A percentile compares a stretch with the other conserved stretches of the same genome.
Evolutionary conservation across 2,888 invertebrate genomes (phyloP).

Genomic region (Aleiodes alternator): DNA sequence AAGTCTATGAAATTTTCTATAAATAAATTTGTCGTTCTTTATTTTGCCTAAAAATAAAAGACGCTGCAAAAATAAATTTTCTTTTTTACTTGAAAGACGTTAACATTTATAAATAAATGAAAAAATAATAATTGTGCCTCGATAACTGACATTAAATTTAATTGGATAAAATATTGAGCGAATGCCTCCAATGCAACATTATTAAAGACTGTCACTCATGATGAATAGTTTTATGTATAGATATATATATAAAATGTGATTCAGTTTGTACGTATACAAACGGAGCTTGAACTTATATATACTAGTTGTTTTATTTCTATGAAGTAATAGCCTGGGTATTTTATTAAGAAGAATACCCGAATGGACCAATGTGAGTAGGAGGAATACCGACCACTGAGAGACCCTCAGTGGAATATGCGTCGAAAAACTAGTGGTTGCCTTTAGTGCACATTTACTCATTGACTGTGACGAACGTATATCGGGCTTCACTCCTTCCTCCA

Average conservation of each 20-base stretch:
- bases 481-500: constrained; percentile 16
- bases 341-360: constrained; percentile 8
- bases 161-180: constrained; percentile 10
- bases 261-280: background rate
- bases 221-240: background rate
- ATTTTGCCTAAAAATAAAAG: background rate
- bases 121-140: constrained; percentile 2
- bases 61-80: background rate
- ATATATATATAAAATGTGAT: background rate
- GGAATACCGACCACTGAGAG: background rate
- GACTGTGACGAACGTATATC: constrained; percentile 19
- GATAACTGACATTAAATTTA: background rate
- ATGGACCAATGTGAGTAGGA: too few species aligned
- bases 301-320: too few species aligned
- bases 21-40: too few species aligned
- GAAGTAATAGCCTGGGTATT: constrained; percentile 10
- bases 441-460: constrained; percentile 21
- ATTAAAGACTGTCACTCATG: constrained; percentile 18
- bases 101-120: background rate
- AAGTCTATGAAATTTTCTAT: too few species aligned
- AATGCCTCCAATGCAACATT: background rate
- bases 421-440: constrained; percentile 9
- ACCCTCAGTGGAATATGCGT: constrained; percentile 20
- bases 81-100: background rate
- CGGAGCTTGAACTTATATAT: background rate